Conservation (phyloP, 2,888 invertebrate species). For the Bimastos eiseni region DNA sequence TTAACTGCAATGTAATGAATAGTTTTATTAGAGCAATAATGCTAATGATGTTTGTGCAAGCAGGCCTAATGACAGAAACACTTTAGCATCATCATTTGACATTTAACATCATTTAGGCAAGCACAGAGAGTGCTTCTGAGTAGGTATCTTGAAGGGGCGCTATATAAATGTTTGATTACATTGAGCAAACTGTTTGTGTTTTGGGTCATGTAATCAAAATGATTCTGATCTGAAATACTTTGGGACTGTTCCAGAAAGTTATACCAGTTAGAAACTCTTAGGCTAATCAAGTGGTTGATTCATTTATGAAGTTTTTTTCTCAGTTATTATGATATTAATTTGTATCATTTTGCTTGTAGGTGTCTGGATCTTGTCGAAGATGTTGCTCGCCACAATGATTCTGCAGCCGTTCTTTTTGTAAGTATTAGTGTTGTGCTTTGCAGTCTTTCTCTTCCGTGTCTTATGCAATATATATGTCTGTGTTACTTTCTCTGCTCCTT, state of each 20-base stretch:
- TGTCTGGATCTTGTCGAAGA: constrained; percentile 23
- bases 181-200: neutral
- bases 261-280: neutral
- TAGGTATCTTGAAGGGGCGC: too few relatives aligned
- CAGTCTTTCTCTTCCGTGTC: neutral
- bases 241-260: too few relatives aligned
- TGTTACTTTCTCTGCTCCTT: neutral
- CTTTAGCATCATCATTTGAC: neutral
- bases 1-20: constrained; percentile 7
- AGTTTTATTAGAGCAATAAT: too few relatives aligned
- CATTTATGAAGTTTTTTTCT: neutral
- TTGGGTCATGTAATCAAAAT: neutral
- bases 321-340: neutral
- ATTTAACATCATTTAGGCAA: too few relatives aligned
- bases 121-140: too few relatives aligned
- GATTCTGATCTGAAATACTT: neutral
- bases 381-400: constrained; percentile 1
- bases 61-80: too few relatives aligned
- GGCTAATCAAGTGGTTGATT: too few relatives aligned
- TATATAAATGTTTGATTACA: too few relatives aligned
- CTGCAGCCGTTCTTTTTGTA: constrained; percentile 13
- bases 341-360: neutral
- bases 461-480: neutral
- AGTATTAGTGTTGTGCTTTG: neutral
- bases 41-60: too few relatives aligned